Evolutionary conservation across 2,113 vertebrate genomes (phyloP).

Genomic region (Sylvia atricapilla): DNA sequence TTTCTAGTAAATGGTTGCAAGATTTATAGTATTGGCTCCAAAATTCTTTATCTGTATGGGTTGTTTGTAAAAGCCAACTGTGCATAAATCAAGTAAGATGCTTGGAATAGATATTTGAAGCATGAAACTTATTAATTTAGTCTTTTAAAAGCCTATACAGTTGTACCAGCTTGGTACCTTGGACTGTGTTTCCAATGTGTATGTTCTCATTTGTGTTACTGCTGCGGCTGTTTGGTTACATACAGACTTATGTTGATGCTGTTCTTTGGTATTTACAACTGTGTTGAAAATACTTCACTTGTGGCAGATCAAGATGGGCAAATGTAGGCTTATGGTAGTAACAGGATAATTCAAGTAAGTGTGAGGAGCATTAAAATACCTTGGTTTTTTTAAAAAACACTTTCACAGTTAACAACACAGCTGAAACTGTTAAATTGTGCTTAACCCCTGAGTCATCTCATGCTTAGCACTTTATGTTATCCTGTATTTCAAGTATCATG

Average conservation of each 20-base stretch:
- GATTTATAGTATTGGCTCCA: neutral
- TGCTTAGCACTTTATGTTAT: neutral
- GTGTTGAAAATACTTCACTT: neutral
- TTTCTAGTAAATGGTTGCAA: neutral
- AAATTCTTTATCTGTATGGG: neutral
- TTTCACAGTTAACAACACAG: constrained; percentile 2
- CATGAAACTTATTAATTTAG: neutral
- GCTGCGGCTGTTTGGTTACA: neutral
- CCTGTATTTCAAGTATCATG: neutral
- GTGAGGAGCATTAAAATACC: neutral
- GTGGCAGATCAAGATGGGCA: neutral
- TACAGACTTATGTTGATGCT: neutral
- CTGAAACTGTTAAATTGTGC: constrained; percentile 53
- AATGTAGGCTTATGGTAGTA: neutral
- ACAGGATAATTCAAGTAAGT: neutral
- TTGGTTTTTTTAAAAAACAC: neutral
- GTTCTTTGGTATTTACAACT: neutral
- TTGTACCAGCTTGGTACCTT: neutral
- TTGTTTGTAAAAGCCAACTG: neutral
- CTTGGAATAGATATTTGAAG: neutral
- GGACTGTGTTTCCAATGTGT: neutral
- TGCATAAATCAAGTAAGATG: neutral
- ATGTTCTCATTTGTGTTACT: neutral
- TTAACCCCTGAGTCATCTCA: neutral
- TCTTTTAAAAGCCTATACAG: neutral